Evolutionary conservation across 1,140 invertebrate species (phyloP).

Genomic region (Odontomachus brunneus): DNA sequence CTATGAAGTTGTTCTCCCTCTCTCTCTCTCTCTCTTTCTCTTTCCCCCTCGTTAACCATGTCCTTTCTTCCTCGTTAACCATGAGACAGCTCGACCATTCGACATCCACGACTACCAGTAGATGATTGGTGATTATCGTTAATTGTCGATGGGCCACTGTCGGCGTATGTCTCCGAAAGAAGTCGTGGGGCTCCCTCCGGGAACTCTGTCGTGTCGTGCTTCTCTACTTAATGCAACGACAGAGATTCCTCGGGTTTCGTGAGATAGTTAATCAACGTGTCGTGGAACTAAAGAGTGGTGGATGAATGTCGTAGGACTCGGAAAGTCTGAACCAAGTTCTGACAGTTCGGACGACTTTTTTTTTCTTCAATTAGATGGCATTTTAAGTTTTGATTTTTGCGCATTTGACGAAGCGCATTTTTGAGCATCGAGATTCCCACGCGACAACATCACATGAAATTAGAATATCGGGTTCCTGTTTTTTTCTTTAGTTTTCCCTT

Average conservation of each 20-base stretch:
- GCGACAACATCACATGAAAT: not conserved
- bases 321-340: not conserved
- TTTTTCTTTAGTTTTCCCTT: not conserved
- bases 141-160: conserved; percentile 29
- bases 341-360: not conserved
- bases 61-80: not conserved
- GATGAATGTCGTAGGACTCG: not conserved
- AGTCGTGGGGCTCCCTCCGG: not conserved
- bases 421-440: not conserved
- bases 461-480: not conserved
- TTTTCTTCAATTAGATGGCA: too few relatives aligned
- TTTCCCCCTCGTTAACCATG: not conserved
- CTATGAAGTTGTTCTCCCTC: conserved; percentile 60
- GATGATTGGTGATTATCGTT: conserved; percentile 40
- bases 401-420: not conserved
- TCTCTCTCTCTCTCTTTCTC: conserved; percentile 1
- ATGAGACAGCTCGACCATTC: conserved; percentile 23
- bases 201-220: not conserved
- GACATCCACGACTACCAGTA: conserved; percentile 11
- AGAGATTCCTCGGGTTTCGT: not conserved
- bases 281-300: not conserved
- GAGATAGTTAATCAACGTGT: not conserved
- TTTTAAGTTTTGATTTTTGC: not conserved
- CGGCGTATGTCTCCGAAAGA: not conserved
- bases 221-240: not conserved